These are phyloP conservation scores for Prunella strophiata DNA, from an alignment of 2,797 vertebrate genomes.

Conservation along the genomic window DNA sequence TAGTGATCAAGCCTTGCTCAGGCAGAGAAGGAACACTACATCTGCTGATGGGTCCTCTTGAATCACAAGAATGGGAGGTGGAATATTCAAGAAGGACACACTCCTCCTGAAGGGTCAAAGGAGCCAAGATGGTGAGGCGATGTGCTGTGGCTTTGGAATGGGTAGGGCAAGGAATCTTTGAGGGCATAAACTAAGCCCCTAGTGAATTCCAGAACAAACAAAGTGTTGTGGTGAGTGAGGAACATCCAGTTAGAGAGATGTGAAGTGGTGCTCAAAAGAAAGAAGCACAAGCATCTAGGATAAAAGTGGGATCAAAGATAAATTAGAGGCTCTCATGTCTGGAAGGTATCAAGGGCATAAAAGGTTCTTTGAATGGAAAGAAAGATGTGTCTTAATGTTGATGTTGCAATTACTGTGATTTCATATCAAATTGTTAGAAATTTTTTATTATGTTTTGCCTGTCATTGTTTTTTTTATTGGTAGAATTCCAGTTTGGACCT, in stretches of 20 bases:
- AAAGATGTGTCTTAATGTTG: not conserved
- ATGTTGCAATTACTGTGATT: not conserved
- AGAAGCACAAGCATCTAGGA: not conserved
- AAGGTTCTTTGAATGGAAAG: not conserved
- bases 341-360: not conserved
- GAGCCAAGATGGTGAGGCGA: accelerated
- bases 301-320: not conserved
- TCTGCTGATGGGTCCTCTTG: not conserved
- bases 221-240: not conserved
- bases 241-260: not conserved
- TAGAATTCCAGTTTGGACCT: not conserved
- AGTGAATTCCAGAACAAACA: not conserved
- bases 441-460: not conserved
- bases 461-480: not conserved
- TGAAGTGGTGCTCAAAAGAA: not conserved
- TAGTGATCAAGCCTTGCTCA: accelerated
- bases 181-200: not conserved
- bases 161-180: not conserved
- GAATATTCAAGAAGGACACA: not conserved
- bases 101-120: not conserved
- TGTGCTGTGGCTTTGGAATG: not conserved
- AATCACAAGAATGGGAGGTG: not conserved
- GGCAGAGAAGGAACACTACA: not conserved
- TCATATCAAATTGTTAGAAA: not conserved
- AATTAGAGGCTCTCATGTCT: not conserved